These are phyloP conservation scores for Psittacula derbiana DNA, from an alignment of 2,797 vertebrate species.

Conservation along the genomic window DNA sequence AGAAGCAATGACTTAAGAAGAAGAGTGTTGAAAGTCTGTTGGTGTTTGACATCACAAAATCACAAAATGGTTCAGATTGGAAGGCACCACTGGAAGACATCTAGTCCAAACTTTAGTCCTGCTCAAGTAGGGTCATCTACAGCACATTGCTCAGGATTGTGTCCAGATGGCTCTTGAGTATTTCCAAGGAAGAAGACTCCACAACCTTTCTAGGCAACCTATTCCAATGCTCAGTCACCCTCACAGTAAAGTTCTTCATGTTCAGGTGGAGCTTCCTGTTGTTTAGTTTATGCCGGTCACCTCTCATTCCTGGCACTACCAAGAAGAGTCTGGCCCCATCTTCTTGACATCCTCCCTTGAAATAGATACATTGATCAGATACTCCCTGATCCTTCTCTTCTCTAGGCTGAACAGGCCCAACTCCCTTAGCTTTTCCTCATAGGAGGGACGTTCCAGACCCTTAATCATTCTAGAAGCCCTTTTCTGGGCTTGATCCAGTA, in stretches of 20 bases:
- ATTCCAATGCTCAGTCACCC: not conserved
- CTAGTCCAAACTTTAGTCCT: not conserved
- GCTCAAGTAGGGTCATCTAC: not conserved
- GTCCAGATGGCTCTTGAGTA: not conserved
- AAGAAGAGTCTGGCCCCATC: not conserved
- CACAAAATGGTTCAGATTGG: not conserved
- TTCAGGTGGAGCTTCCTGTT: not conserved
- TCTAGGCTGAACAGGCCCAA: not conserved
- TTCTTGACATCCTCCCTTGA: not conserved
- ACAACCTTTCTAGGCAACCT: not conserved
- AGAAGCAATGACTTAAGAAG: not conserved
- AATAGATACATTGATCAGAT: not conserved
- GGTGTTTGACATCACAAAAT: not conserved
- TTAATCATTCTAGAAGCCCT: not conserved
- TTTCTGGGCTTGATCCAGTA: not conserved
- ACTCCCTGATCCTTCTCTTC: not conserved
- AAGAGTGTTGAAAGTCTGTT: not conserved
- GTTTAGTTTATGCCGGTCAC: not conserved
- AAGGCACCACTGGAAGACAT: not conserved
- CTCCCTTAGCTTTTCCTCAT: not conserved
- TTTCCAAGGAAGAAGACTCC: not conserved
- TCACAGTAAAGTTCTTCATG: not conserved
- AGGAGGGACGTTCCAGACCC: not conserved
- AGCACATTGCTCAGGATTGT: not conserved
- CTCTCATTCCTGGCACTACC: not conserved